Base-by-base conservation (phyloP, 2,113 vertebrate genomes). In the Pipra filicauda region DNA sequence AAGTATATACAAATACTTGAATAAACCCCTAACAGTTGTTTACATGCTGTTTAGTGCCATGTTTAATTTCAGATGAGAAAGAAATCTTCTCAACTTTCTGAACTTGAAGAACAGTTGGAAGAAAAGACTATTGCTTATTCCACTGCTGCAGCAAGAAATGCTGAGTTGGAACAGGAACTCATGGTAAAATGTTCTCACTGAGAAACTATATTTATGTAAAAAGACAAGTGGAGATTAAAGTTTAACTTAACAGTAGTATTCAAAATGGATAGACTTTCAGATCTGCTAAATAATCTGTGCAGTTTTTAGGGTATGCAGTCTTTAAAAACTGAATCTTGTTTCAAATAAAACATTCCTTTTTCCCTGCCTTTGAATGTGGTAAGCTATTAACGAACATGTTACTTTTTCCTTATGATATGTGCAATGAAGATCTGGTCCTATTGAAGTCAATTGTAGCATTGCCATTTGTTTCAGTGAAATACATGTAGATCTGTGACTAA, bases 81-180 rank as follows among this genome's bases (percentile, higher is more conserved):
- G 97, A 99, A 99, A 96, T 98, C 97, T 85, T 98, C 98, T 43
- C 98, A 98, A 64, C 95, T 98, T 78, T 95, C 98, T 49, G 96
- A 97, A 6, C 93, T 99, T 93, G 98, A 99, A 82, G 99, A 99
- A 95, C 98, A 99, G 70, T n/a, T 99, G 48, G 98, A 99, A 98
- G 99, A 99, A 97, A 99, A 99, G 96, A 98, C 97, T 51, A 84
- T 97, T 62, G 98, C 98, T 70, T 99, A 98, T 95, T 98, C 98
- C 17, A 93, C 97, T 92, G 97, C 97, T 92, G 98, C 98, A 51
- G 96, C 98, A 94, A 99, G 97, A 96, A 99, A 98, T 95, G 95
- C 97, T 11, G 98, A 99, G 89, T 94, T 99, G 95, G 98, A 99
- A 95, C 98, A 98, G 75, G 98, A 99, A 69, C 96, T 99, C 22